A percentile compares a stretch with the other conserved stretches of the same genome.
Evolutionary conservation across 2,888 invertebrate species (phyloP).

Genomic region (Mythimna ferrago): DNA sequence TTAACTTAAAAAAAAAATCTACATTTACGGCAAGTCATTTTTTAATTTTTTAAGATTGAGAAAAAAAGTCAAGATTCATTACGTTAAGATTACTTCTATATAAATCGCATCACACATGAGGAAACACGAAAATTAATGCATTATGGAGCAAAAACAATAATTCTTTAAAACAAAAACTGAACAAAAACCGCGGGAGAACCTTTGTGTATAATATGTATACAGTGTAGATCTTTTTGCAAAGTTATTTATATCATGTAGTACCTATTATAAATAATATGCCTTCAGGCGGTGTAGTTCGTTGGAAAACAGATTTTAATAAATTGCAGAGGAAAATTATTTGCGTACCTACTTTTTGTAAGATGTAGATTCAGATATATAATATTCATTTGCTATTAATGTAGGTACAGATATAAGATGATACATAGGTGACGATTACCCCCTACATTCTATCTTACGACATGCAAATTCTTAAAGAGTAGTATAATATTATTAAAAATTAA

Average conservation of each 20-base stretch:
- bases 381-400: too few species aligned
- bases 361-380: too few species aligned
- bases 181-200: slow-evolving; percentile 12
- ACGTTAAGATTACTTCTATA: slow-evolving; percentile 13
- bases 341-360: not conserved
- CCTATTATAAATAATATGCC: not conserved
- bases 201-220: not conserved
- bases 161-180: slow-evolving; percentile 9
- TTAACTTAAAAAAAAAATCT: not conserved
- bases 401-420: too few species aligned
- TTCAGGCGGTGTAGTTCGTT: not conserved
- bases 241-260: slow-evolving; percentile 9
- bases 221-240: not conserved
- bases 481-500: too few species aligned
- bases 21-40: not conserved
- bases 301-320: not conserved
- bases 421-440: too few species aligned
- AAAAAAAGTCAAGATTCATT: slow-evolving; percentile 2
- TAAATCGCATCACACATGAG: slow-evolving; percentile 9
- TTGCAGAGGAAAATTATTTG: not conserved
- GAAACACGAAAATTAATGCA: slow-evolving; percentile 11
- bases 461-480: too few species aligned
- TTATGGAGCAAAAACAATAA: slow-evolving; percentile 11
- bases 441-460: too few species aligned
- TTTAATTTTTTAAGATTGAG: not conserved